Base-by-base conservation (phyloP, 2,797 vertebrate species). In the Phataginus tricuspis region DNA sequence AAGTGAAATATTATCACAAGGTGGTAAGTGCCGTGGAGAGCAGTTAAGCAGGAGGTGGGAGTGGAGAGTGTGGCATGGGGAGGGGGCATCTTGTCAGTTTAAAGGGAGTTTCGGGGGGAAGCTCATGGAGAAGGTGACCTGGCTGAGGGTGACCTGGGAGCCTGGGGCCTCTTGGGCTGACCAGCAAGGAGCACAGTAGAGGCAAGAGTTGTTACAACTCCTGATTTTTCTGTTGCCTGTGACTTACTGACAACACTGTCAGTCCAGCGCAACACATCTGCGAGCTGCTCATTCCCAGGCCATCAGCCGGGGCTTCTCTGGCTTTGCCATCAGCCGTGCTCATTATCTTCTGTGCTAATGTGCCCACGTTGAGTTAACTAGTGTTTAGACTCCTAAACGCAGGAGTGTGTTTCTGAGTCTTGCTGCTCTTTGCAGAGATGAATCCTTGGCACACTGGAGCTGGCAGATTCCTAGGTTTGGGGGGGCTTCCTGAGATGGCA, bases 391-490 rank as follows among this genome's bases (percentile, higher is more conserved):
- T 21, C n/a, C n/a, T 34, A 51, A 21, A 80, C 74, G 45, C 45
- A n/a, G 23, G 34, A 11, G 23, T 37, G 19, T 61, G 49, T 66
- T 86, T 53, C 39, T 53, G 10, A 34, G 13, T 61, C 45, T 51
- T 66, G 25, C 12, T 85, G 27, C 13, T 49, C 49, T 68, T 83
- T 68, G 53, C 39, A 74, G 57, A 69, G 4, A 61, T 53, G 39
- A 59, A 37, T 29, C 9, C 12, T 61, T 90, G 92, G 49, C 34
- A 59, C 31, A 64, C 53, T 80, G 10, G 19, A 78, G 13, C 66
- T 85, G 45, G 6, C 29, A 82, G 75, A 12, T 7, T 86, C 79
- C 68, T 84, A 13, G 16, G 34, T 75, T 90, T 87, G 72, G 64
- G 77, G 84, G 27, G 15, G 79, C 39, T 42, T 64, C 63, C 34